Base-by-base conservation (phyloP, 2,888 invertebrate species). In the Anticlea derivata region DNA sequence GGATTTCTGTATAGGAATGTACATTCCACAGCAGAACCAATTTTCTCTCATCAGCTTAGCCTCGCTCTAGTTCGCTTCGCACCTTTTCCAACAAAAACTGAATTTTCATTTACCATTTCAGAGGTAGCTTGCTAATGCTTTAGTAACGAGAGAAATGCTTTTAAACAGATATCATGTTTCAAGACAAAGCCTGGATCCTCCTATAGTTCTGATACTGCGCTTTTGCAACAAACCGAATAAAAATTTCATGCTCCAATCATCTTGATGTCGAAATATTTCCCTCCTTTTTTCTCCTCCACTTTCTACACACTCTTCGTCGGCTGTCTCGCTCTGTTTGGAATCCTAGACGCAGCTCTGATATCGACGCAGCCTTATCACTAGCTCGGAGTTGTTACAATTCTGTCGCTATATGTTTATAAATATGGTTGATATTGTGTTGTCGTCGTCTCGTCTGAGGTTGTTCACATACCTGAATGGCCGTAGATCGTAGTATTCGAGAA, bases 341-440 rank as follows among this genome's bases (percentile, higher is more conserved):
- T 86, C 85, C 87, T 86, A 88, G 89, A 86, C 88, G 76, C 79
- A 83, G 84, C 80, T 79, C 75, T 87, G 87, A 86, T 89, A 89
- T 89, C 87, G 89, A 89, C 88, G 86, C 83, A 82, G 80, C 76
- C 84, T 87, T 89, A 89, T 88, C 88, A 88, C 71, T 77, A 61
- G 47, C 39, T 43, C 37, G 39, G 48, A 55, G 65, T 58, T 41
- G 63, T 64, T 53, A 50, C 68, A 53, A 80, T 77, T 66, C 60
- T 70, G 52, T 43, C 75, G 68, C 68, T 86, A 78, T 73, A 41
- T 0, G 5, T n/a, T 26, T 26, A 5, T 0, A 0, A 0, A 20
- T 83, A 83, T 56, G 74, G 84, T 75, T 63, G 50, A 70, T 61
- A 73, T 80, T 85, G 47, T 64, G 55, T 64, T 78, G 80, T 10